These are phyloP conservation scores for Bombus polaris DNA, from an alignment of 1,140 invertebrate genomes.

Conservation along the genomic window DNA sequence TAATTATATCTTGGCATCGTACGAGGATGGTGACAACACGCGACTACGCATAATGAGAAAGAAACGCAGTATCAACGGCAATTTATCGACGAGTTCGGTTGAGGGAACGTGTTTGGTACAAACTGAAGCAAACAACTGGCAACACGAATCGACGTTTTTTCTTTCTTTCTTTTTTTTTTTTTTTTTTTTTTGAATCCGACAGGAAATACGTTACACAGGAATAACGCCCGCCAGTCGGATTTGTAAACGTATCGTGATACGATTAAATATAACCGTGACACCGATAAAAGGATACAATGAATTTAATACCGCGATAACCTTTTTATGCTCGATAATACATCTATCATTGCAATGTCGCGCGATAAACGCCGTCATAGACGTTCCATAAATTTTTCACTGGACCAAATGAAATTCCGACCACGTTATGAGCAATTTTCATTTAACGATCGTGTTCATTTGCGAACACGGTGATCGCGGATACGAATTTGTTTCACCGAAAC, in stretches of 20 bases:
- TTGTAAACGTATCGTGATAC: constrained; percentile 3
- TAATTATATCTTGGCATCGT: constrained; percentile 6
- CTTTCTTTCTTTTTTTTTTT: too few species aligned
- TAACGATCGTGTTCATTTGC: constrained; percentile 24
- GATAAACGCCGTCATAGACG: constrained; percentile 3
- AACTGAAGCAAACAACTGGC: too few species aligned
- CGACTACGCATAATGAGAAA: neutral
- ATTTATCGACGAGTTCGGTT: constrained; percentile 13
- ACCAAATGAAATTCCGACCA: neutral
- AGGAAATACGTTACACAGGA: neutral
- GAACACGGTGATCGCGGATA: neutral
- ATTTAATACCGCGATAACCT: constrained; percentile 18
- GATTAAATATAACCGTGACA: constrained; percentile 15
- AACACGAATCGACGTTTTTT: too few species aligned
- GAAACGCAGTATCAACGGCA: neutral
- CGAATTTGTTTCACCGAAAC: neutral
- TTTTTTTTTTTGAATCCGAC: neutral
- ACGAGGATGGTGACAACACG: neutral
- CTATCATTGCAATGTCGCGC: constrained; percentile 12
- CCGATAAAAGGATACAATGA: constrained; percentile 24
- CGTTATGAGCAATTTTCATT: constrained; percentile 14
- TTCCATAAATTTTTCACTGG: constrained; percentile 20
- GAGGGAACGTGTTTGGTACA: too few species aligned
- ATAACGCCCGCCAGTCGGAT: constrained; percentile 21
- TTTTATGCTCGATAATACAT: constrained; percentile 25